Evolutionary conservation across 1,140 invertebrate genomes (phyloP).

Genomic region (Ostrea edulis): DNA sequence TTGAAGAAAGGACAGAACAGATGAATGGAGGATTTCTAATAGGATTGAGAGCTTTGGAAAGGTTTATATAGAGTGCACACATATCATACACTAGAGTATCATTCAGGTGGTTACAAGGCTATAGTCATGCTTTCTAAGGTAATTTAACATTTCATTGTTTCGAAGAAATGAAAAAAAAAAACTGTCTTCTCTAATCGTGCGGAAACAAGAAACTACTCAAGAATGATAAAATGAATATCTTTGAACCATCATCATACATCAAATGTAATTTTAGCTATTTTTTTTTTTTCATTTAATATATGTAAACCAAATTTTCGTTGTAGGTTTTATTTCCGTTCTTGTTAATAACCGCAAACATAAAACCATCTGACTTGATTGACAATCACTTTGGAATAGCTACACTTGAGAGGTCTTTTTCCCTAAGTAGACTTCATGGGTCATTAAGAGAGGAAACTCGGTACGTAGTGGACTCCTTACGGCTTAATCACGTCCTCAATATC

Average conservation of each 20-base stretch:
- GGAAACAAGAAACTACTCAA: not conserved
- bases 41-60: too few species aligned
- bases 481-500: not conserved
- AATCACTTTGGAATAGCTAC: not conserved
- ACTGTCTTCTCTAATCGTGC: too few species aligned
- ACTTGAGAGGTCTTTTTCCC: not conserved
- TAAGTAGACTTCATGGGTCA: not conserved
- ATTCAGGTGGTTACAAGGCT: too few species aligned
- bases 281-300: not conserved
- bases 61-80: too few species aligned
- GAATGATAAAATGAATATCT: not conserved
- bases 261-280: not conserved
- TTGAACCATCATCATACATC: not conserved
- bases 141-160: too few species aligned
- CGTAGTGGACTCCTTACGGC: not conserved
- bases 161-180: too few species aligned
- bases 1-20: too few species aligned
- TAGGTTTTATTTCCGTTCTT: not conserved
- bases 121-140: too few species aligned
- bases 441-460: not conserved
- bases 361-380: not conserved
- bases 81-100: too few species aligned
- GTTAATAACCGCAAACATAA: not conserved
- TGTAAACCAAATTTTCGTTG: not conserved
- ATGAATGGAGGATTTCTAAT: too few species aligned